Evolutionary conservation across 2,888 invertebrate genomes (phyloP).

Genomic region (Polyommatus icarus): DNA sequence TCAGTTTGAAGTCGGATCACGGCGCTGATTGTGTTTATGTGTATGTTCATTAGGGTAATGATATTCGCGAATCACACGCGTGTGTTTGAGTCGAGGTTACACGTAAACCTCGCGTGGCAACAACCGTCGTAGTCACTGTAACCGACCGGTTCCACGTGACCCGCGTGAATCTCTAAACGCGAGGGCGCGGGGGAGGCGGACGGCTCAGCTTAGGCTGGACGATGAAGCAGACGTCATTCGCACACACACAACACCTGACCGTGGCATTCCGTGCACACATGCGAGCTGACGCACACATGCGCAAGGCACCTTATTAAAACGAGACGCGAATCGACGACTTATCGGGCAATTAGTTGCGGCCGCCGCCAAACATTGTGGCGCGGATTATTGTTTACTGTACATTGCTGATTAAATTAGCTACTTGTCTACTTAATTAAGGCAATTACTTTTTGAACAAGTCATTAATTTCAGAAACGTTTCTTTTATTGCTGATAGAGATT

Average conservation of each 20-base stretch:
- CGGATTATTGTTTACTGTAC: slow-evolving; percentile 58
- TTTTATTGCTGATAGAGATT: background rate
- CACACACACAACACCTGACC: slow-evolving; percentile 67
- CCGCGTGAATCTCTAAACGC: slow-evolving; percentile 39
- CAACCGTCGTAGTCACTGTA: slow-evolving; percentile 67
- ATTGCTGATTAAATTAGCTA: slow-evolving; percentile 48
- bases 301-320: slow-evolving; percentile 79
- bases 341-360: slow-evolving; percentile 79
- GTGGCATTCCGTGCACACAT: slow-evolving; percentile 69
- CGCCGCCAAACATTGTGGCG: slow-evolving; percentile 67
- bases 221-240: slow-evolving; percentile 72
- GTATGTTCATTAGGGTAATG: slow-evolving; percentile 75
- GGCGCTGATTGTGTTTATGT: slow-evolving; percentile 50
- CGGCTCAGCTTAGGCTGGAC: slow-evolving; percentile 54
- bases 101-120: slow-evolving; percentile 75
- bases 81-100: slow-evolving; percentile 78
- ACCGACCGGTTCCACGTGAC: slow-evolving; percentile 52
- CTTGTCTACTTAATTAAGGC: background rate
- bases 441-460: background rate
- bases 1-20: slow-evolving; percentile 55
- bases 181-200: slow-evolving; percentile 47
- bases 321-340: slow-evolving; percentile 80
- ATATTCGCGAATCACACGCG: slow-evolving; percentile 77
- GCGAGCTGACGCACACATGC: slow-evolving; percentile 71
- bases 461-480: background rate